These are phyloP conservation scores for Triplophysa rosa DNA, from an alignment of 2,113 vertebrate genomes.

Conservation along the genomic window DNA sequence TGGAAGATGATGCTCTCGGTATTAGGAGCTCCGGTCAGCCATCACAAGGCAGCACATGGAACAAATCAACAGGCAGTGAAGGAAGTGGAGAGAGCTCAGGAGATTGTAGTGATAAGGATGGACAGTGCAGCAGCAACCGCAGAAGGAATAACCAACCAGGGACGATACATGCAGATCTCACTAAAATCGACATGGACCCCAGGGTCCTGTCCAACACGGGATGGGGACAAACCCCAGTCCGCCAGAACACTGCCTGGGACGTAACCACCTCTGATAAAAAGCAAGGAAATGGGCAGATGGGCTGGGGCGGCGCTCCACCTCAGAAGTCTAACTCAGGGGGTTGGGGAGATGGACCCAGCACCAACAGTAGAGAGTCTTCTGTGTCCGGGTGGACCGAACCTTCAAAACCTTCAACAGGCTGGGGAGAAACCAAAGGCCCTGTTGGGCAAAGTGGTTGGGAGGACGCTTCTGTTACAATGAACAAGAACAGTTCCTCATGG, in stretches of 20 bases:
- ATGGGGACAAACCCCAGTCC: conserved; percentile 97
- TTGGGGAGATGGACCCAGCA: conserved; percentile 79
- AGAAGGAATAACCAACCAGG: conserved; percentile 78
- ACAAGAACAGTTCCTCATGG: conserved; percentile 82
- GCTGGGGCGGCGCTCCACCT: conserved; percentile 83
- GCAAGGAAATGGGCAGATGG: conserved; percentile 82
- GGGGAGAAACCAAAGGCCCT: conserved; percentile 82
- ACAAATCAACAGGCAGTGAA: conserved; percentile 84
- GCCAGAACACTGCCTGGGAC: conserved; percentile 96
- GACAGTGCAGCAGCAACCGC: conserved; percentile 71
- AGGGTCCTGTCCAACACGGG: conserved; percentile 96
- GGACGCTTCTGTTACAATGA: conserved; percentile 76
- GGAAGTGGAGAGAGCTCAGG: conserved; percentile 85
- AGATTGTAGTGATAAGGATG: conserved; percentile 76
- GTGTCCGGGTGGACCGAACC: conserved; percentile 76
- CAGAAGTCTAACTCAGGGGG: conserved; percentile 86
- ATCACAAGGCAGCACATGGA: conserved; percentile 75
- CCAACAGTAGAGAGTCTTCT: conserved; percentile 62
- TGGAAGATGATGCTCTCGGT: conserved; percentile 87
- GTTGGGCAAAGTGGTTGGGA: conserved; percentile 82
- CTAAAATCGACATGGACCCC: conserved; percentile 86
- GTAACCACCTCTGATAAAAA: conserved; percentile 83
- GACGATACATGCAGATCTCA: conserved; percentile 74
- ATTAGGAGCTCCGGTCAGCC: conserved; percentile 66
- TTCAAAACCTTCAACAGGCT: conserved; percentile 76